Base-by-base conservation (phyloP, 2,888 invertebrate species). In the Leucania comma region DNA sequence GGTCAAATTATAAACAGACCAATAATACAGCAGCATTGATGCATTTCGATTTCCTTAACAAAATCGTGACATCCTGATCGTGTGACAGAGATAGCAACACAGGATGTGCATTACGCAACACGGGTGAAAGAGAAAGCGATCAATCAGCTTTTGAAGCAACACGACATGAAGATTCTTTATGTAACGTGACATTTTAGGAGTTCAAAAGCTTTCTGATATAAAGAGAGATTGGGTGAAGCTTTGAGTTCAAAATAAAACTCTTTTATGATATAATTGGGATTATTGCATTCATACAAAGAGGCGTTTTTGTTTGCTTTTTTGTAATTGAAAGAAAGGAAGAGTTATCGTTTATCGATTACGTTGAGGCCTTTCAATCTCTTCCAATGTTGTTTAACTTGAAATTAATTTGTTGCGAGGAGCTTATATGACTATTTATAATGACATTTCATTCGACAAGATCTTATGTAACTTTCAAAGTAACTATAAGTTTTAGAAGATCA, bases 121-220 rank as follows among this genome's bases (percentile, higher is more conserved):
- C 8, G 83, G 69, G 75, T 83, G 79, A 85, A 81, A 84, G 87
- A 80, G 88, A 87, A 86, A 86, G 78, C 83, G 53, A 72, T 66
- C 70, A 53, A 79, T 75, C 69, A 82, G 67, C 70, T 78, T 79
- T 78, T 71, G 75, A 70, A 68, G 71, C 59, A 75, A 57, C 77
- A 60, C 64, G 71, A 77, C 72, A 61, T 75, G 75, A 82, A 80
- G 80, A 70, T 60, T 29, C 48, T 70, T 82, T 86, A 86, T 76
- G 50, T 78, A 86, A 86, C 72, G 24, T 82, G 76, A 74, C 84
- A 84, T 83, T 82, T 84, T 60, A 70, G 68, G 32, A 63, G 72
- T 58, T 68, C 74, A 70, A 78, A 75, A 78, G 80, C 64, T 70
- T 68, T 77, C 68, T 68, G 71, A 78, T 61, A 17, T 63, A 63